Base-by-base conservation (phyloP, 2,113 vertebrate genomes). In the Scortum barcoo region DNA sequence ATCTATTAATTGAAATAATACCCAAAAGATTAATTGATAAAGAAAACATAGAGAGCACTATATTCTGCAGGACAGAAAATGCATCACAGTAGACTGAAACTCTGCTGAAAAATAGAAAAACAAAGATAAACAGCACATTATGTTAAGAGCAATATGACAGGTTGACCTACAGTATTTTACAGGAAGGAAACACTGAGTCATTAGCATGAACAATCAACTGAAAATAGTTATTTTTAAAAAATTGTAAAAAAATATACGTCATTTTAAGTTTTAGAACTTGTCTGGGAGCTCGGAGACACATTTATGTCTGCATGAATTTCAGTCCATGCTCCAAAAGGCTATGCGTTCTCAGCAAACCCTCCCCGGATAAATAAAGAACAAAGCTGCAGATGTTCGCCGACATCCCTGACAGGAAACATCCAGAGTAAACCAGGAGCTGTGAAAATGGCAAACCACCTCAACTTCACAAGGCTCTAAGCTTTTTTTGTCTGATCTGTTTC, bases 381-480 rank as follows among this genome's bases (percentile, higher is more conserved):
- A 44, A 60, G 51, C 66, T 69, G 78, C 38, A 75, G 67, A 75
- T 78, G 80, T 78, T 65, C 42, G 16, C 16, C 24, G 57, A 75
- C 61, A 73, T n/a, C 50, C 4, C 68, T 80, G 80, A 72, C 51
- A 78, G 77, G 26, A 81, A 81, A 75, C 73, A 61, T 24, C 63
- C 66, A 74, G 51, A 67, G 17, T 38, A 67, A 69, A 84, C 16
- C 26, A 44, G 70, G 26, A 58, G 38, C 66, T 20, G 72, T 75
- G 72, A 76, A 79, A 84, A 68, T n/a, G 68, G 54, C 24, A 81
- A 81, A 77, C 71, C 74, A 58, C 24, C 61, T 48, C 4, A 36
- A 85, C 80, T 92, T 80, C 80, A 77, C 70, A 61, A 67, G 56
- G 38, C 67, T 80, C 71, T 81, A 71, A 46, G 81, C 84, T 87